Conservation (phyloP, 2,888 invertebrate species). For the Parascotia fuliginaria region DNA sequence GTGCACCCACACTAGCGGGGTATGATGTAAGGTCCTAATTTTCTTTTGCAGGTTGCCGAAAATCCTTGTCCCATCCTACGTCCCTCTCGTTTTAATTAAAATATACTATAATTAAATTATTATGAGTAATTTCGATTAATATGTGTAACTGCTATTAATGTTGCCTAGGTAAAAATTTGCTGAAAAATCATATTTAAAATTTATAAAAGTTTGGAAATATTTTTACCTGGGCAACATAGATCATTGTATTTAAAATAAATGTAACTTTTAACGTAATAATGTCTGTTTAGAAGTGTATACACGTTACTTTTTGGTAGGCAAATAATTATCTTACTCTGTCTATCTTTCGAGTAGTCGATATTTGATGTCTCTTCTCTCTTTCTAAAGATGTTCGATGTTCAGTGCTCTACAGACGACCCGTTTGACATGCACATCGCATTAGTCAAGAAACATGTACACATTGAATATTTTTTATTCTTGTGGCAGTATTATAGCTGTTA, state of each 20-base stretch:
- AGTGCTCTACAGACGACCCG: slow-evolving; percentile 48
- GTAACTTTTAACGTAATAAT: slow-evolving; percentile 36
- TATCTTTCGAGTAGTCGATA: slow-evolving; percentile 55
- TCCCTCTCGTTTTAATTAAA: slow-evolving; percentile 31
- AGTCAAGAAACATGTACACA: slow-evolving; percentile 17
- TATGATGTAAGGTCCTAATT: slow-evolving; percentile 48
- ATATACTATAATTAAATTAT: slow-evolving; percentile 9
- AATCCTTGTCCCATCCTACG: slow-evolving; percentile 44
- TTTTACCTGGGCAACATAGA: slow-evolving; percentile 25
- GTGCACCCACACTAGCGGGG: slow-evolving; percentile 44
- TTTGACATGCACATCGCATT: slow-evolving; percentile 58
- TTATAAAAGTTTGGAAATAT: not conserved
- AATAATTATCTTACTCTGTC: slow-evolving; percentile 45
- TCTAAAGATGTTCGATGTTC: slow-evolving; percentile 57
- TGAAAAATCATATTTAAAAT: not conserved
- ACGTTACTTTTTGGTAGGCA: slow-evolving; percentile 34
- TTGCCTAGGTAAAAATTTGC: slow-evolving; percentile 5
- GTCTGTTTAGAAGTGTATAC: slow-evolving; percentile 39
- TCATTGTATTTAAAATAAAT: slow-evolving; percentile 30
- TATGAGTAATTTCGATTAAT: slow-evolving; percentile 35
- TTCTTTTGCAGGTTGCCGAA: slow-evolving; percentile 72
- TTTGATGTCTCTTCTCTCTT: slow-evolving; percentile 59
- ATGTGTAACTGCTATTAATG: slow-evolving; percentile 29
- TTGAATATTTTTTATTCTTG: not conserved
- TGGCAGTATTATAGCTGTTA: not conserved